Evolutionary conservation across 2,888 invertebrate genomes (phyloP).

Genomic region (Esperia sulphurella): DNA sequence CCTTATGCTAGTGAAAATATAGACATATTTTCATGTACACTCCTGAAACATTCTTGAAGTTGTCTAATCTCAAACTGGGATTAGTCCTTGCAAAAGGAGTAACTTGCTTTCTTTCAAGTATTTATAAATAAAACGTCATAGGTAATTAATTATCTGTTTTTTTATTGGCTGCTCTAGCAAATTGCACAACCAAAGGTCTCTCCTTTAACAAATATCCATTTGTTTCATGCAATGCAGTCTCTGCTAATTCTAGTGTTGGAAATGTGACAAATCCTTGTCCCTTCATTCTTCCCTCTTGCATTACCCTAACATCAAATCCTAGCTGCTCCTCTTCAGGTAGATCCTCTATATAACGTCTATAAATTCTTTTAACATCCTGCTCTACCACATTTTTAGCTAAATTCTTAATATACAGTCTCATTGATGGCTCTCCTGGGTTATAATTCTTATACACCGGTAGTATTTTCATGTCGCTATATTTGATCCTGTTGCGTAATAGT

Average conservation of each 20-base stretch:
- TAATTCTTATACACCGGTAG: conserved; percentile 93
- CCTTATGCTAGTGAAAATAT: too few relatives aligned
- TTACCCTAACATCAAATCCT: conserved; percentile 85
- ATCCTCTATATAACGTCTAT: conserved; percentile 80
- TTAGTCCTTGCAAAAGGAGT: too few relatives aligned
- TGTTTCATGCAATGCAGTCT: conserved; percentile 88
- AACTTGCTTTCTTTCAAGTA: too few relatives aligned
- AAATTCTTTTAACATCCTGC: conserved; percentile 87
- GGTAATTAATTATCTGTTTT: conserved; percentile 50
- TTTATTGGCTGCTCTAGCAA: conserved; percentile 79
- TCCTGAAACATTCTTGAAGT: too few relatives aligned
- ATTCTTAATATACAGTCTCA: conserved; percentile 95
- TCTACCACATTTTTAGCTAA: conserved; percentile 88
- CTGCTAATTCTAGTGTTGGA: conserved; percentile 83
- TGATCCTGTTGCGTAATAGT: conserved; percentile 83
- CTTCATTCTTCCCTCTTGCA: conserved; percentile 98
- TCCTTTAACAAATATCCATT: conserved; percentile 92
- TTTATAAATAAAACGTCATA: conserved; percentile 12
- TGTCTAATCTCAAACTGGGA: too few relatives aligned
- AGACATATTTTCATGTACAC: too few relatives aligned
- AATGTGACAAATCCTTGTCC: conserved; percentile 96
- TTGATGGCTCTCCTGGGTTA: conserved; percentile 87
- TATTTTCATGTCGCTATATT: conserved; percentile 83
- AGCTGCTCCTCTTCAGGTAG: conserved; percentile 59
- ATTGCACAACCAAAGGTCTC: conserved; percentile 95